Base-by-base conservation (phyloP, 1,140 invertebrate genomes). In the Cydia pomonella region DNA sequence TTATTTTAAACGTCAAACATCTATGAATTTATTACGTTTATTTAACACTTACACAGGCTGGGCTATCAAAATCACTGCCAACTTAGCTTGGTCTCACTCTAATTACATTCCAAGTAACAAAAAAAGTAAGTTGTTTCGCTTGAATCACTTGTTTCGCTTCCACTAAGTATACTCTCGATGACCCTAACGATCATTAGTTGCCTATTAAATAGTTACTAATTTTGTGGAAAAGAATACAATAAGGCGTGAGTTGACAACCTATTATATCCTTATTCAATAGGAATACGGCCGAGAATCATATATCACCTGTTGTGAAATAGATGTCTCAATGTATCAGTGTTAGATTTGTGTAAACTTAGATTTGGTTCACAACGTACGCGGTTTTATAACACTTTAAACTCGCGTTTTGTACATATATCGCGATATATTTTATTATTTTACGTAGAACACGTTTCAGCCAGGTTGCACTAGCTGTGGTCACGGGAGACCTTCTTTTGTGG, bases 271-370 rank as follows among this genome's bases (percentile, higher is more conserved):
- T 66, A 66, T 64, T 27, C 64, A 0, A 38, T 29, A 18, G 0
- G 6, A 18, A 18, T 69, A 33, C 27, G 27, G 29, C 2, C 27
- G 64, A 23, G 29, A 66, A 29, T 29, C 63, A 9, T 29, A 33
- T 59, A 59, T 59, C 18, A 59, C 6, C 21, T 66, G 63, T 29
- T 66, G 63, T 66, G 63, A 66, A 66, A 66, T 66, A 66, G 13
- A 29, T 29, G 27, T 69, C 25, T 64, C 64, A 38, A 38, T 33
- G 64, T 69, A 69, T 69, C 64, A 3, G 13, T 66, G 63, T 66
- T 66, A 69, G 64, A 41, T 69, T 38, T 18, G 64, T 69, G 29
- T 69, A 69, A 38, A 69, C n/a, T 21, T 66, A 21, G 64, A 69
- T 18, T n/a, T 38, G 3, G 23, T 33, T 33, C 27, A 33, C 27